These are phyloP conservation scores for Platypus cylindrus DNA, from an alignment of 2,888 invertebrate genomes.

Conservation along the genomic window DNA sequence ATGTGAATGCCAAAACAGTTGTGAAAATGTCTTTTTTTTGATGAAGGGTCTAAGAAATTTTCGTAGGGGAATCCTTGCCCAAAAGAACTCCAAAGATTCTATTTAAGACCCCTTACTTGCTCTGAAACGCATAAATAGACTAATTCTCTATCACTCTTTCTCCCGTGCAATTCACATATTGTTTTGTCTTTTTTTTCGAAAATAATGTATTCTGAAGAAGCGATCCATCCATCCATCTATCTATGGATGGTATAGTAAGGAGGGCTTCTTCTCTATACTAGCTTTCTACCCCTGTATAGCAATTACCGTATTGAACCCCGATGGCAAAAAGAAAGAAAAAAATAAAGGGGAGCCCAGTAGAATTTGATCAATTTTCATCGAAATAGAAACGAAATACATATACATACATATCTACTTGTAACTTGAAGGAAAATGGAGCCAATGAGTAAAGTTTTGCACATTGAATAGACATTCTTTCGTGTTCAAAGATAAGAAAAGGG, in stretches of 20 bases:
- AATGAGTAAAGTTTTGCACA: conserved; percentile 15
- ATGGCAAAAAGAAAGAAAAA: conserved; percentile 15
- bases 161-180: no score
- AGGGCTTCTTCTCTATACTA: conserved; percentile 1
- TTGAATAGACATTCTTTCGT: conserved; percentile 7
- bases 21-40: no score
- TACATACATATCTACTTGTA: no score
- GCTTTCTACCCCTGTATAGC: conserved; percentile 14
- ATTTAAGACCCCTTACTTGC: no score
- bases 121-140: no score
- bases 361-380: conserved; percentile 14
- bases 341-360: conserved; percentile 13
- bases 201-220: conserved; percentile 19
- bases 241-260: no score
- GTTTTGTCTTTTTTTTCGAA: conserved; percentile 13
- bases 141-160: no score
- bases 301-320: conserved; percentile 20
- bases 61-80: no score
- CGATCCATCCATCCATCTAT: conserved; percentile 19
- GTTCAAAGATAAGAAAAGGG: background rate
- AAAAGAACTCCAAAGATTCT: no score
- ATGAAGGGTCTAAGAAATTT: no score
- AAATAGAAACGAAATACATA: conserved; percentile 3
- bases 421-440: conserved; percentile 5
- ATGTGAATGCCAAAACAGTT: no score